Evolutionary conservation across 2,888 invertebrate genomes (phyloP), one percentile per base, ranked within the genome.

Genomic region (Cotesia congregata): DNA sequence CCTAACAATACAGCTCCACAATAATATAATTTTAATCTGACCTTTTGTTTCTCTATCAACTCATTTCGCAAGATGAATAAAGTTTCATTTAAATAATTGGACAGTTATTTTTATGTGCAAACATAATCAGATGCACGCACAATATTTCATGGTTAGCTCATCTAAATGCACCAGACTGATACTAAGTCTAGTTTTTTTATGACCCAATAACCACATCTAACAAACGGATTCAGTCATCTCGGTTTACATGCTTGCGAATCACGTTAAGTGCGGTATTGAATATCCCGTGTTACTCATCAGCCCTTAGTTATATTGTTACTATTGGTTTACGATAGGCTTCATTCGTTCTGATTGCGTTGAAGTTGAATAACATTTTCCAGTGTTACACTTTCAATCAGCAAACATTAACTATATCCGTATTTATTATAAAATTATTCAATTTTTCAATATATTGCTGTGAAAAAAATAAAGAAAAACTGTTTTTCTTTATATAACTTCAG

Each of bases 221-320:
- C 20, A 60, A 74, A 76, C 64, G 68, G 76, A 72, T 71, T 71
- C 77, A 77, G 79, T 80, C 20, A 17, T 15, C 81, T 86, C 84
- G 79, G 83, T 85, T 86, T 85, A 86, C 87, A 80, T 79, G 78
- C 79, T 80, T 75, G 67, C 80, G 85, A 84, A 85, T 85, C 86
- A 85, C 84, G 76, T 82, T 82, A 86, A 86, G 86, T 87, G 86
- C 85, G 82, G 84, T 84, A 85, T 86, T 84, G 84, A 83, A 84
- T 86, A 82, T 86, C 83, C 75, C 74, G 68, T 72, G 80, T 81
- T 81, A 78, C 79, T 82, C 82, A 75, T 74, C 74, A 59, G 74
- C 74, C 67, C 70, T 62, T 67, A 38, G 74, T 65, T 15, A 74
- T 30, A 73, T 67, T 72, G 77, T 50, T 50, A 50, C 50, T 80